Evolutionary conservation across 2,888 invertebrate genomes (phyloP).

Genomic region (Frankliniella fusca): DNA sequence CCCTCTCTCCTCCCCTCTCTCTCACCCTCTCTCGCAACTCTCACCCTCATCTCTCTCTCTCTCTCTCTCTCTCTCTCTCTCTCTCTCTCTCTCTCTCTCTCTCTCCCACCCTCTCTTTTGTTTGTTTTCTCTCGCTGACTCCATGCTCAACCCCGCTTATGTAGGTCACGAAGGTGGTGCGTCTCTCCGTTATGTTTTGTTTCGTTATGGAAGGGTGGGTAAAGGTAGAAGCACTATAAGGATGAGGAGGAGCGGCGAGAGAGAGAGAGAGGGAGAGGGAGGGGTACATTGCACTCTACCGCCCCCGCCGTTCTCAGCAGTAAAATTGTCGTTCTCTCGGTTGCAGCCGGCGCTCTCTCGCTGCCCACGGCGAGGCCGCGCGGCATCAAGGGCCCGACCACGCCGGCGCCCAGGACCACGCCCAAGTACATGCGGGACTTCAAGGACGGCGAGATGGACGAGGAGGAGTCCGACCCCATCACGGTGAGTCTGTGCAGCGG

Average conservation of each 20-base stretch:
- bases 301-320: neutral
- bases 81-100: no score
- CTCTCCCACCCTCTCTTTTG: neutral
- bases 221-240: neutral
- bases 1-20: neutral
- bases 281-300: neutral
- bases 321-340: neutral
- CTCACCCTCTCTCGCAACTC: neutral
- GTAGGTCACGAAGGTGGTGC: neutral
- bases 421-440: constrained; percentile 4
- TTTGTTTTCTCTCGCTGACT: neutral
- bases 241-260: neutral
- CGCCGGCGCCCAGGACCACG: neutral
- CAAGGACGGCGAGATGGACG: constrained; percentile 9
- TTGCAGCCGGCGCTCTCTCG: neutral
- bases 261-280: neutral
- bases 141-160: neutral
- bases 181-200: neutral
- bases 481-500: neutral
- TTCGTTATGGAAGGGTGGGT: neutral
- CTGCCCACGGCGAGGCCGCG: constrained; percentile 15
- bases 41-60: neutral
- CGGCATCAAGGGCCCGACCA: neutral
- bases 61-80: neutral
- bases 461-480: constrained; percentile 20